Evolutionary conservation across 1,140 invertebrate genomes (phyloP).

Genomic region (Pseudomyrmex flavicornis): DNA sequence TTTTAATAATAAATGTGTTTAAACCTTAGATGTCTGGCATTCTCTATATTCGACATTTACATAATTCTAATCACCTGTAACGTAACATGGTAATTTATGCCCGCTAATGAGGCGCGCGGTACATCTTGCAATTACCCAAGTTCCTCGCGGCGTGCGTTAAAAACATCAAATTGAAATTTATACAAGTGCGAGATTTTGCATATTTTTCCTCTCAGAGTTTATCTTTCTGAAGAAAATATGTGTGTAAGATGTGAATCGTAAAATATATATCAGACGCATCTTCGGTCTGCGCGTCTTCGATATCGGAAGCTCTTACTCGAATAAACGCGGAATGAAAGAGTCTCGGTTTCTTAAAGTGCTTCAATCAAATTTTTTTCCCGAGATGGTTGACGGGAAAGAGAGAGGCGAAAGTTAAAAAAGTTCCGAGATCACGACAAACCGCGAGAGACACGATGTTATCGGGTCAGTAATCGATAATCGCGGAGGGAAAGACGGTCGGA

Average conservation of each 20-base stretch:
- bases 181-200: too few species aligned
- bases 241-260: too few species aligned
- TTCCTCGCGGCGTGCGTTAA: not conserved
- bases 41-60: too few species aligned
- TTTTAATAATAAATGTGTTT: too few species aligned
- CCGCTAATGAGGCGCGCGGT: not conserved
- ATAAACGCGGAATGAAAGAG: not conserved
- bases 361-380: not conserved
- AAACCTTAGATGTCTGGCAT: too few species aligned
- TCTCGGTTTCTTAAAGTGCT: not conserved
- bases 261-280: too few species aligned
- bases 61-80: conserved; percentile 11
- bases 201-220: not conserved
- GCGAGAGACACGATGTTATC: not conserved
- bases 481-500: not conserved
- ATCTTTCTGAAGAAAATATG: not conserved
- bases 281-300: too few species aligned
- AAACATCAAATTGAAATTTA: not conserved
- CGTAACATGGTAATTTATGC: not conserved
- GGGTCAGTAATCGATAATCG: conserved; percentile 9
- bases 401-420: conserved; percentile 21
- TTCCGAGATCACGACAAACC: not conserved
- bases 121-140: not conserved
- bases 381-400: not conserved
- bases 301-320: too few species aligned